A percentile compares a stretch with the other conserved stretches of the same genome.
phyloP scores from a whole-genome alignment of 2,797 vertebrate species.

The Coendou prehensilis region DNA sequence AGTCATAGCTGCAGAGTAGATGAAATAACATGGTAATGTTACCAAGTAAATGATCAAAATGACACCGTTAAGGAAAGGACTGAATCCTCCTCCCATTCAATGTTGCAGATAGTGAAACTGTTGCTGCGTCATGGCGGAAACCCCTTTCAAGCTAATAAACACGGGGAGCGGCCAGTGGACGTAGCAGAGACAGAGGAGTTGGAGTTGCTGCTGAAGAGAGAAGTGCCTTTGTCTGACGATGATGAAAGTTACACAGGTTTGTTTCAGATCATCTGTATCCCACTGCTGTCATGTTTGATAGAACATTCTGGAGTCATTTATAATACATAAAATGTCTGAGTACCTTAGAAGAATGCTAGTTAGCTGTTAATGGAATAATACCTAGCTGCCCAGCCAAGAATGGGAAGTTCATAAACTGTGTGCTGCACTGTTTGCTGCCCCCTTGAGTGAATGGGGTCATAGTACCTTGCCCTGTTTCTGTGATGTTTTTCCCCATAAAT shows the following conservation, averaged over 20 bases:
- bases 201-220: constrained; percentile 96
- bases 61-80: neutral
- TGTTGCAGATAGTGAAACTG: constrained; percentile 96
- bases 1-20: neutral
- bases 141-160: constrained; percentile 98
- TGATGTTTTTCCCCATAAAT: neutral
- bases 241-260: constrained; percentile 98
- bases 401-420: neutral
- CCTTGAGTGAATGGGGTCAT: neutral
- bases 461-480: neutral
- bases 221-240: constrained; percentile 95
- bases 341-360: constrained; percentile 5
- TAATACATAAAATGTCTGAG: constrained; percentile 25
- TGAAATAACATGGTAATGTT: neutral
- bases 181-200: constrained; percentile 98
- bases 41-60: constrained; percentile 26
- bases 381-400: neutral
- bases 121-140: constrained; percentile 98
- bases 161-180: constrained; percentile 98
- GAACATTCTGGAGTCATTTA: constrained; percentile 35
- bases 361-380: neutral
- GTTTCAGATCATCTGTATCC: constrained; percentile 39
- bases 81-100: constrained; percentile 67
- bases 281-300: neutral
- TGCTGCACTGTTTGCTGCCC: neutral